Conservation (phyloP, 2,888 invertebrate species). For the Stratiomys singularior region DNA sequence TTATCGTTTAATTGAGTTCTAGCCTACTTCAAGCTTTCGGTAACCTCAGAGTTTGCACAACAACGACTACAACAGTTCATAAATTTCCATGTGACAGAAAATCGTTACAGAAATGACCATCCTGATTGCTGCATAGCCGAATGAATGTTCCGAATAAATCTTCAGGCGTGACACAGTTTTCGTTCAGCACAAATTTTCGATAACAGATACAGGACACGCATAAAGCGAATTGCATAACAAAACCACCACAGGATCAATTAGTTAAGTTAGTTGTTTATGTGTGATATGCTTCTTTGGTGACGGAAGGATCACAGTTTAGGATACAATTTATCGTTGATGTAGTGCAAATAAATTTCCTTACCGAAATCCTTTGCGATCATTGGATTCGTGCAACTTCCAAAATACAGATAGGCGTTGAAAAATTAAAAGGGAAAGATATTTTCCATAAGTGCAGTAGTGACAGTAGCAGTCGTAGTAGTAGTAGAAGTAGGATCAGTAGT, state of each 20-base stretch:
- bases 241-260: not conserved
- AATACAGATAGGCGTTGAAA: too few relatives aligned
- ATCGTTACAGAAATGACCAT: constrained; percentile 52
- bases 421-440: too few relatives aligned
- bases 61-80: constrained; percentile 14
- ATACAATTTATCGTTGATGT: too few relatives aligned
- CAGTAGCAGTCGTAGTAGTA: too few relatives aligned
- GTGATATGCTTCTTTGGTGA: too few relatives aligned
- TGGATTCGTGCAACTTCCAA: too few relatives aligned
- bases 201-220: not conserved
- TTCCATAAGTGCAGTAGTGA: too few relatives aligned
- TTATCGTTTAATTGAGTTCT: not conserved
- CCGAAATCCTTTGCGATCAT: too few relatives aligned
- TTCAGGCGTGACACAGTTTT: constrained; percentile 49
- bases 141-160: constrained; percentile 47
- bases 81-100: constrained; percentile 48
- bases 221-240: not conserved
- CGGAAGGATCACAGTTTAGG: too few relatives aligned
- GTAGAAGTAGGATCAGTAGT: too few relatives aligned
- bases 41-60: not conserved
- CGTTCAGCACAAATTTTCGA: constrained; percentile 5
- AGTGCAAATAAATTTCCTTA: too few relatives aligned
- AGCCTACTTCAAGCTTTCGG: not conserved
- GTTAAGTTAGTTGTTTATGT: not conserved
- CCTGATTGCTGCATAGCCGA: constrained; percentile 50